These are phyloP conservation scores for Otolemur garnettii DNA, from an alignment of 2,113 vertebrate genomes.

Conservation along the genomic window DNA sequence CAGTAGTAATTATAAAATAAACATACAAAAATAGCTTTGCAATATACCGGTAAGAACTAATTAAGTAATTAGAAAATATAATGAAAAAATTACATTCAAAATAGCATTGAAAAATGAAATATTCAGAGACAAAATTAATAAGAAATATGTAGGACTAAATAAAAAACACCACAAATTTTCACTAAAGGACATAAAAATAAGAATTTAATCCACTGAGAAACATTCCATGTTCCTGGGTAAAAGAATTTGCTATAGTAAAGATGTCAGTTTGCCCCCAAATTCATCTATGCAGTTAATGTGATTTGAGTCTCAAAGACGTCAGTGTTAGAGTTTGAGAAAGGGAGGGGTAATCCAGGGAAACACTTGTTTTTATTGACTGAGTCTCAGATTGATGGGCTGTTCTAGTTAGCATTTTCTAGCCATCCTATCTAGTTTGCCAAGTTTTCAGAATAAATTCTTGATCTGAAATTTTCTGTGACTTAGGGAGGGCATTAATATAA, in stretches of 20 bases:
- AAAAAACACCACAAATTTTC: conserved; percentile 69
- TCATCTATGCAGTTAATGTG: conserved; percentile 40
- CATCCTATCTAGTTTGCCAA: background rate
- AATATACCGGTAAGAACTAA: conserved; percentile 61
- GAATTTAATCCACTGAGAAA: conserved; percentile 68
- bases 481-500: background rate
- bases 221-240: background rate
- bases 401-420: background rate
- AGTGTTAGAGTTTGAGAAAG: background rate
- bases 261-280: conserved; percentile 52
- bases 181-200: conserved; percentile 73
- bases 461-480: background rate
- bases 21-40: conserved; percentile 53
- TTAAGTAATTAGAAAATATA: conserved; percentile 63
- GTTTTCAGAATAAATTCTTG: conserved; percentile 28
- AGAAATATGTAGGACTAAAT: conserved; percentile 67
- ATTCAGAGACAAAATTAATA: conserved; percentile 67
- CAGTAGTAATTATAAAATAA: conserved; percentile 60
- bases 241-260: conserved; percentile 66
- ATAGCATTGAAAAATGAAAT: conserved; percentile 62
- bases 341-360: background rate
- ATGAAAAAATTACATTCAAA: conserved; percentile 64
- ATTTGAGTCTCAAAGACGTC: conserved; percentile 44
- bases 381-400: background rate
- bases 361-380: conserved; percentile 20